Evolutionary conservation across 2,888 invertebrate genomes (phyloP).

Genomic region (Teleogryllus oceanicus): DNA sequence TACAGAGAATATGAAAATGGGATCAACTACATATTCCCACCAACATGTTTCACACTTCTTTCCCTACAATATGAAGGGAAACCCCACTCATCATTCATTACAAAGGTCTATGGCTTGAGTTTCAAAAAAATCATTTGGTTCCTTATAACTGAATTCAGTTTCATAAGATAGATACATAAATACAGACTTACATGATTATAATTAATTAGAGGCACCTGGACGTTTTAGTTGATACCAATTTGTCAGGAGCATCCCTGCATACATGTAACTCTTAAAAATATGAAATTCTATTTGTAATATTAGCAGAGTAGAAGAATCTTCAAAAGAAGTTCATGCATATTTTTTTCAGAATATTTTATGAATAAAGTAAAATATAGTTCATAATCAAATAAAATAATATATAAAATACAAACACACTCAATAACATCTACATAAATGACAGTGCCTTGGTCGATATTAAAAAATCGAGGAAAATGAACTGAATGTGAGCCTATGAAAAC

Average conservation of each 20-base stretch:
- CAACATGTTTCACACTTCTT: neutral
- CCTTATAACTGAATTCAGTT: neutral
- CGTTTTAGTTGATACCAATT: neutral
- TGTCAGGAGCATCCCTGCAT: neutral
- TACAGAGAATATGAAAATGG: neutral
- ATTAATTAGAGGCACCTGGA: conserved; percentile 10
- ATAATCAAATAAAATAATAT: neutral
- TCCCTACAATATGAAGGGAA: neutral
- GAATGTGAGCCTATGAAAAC: conserved; percentile 3
- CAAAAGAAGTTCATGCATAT: neutral
- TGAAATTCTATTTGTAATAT: neutral
- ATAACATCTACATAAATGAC: neutral
- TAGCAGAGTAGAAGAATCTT: neutral
- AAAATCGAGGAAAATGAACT: neutral
- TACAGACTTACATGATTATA: neutral
- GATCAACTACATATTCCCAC: neutral
- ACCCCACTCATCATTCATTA: too few species aligned
- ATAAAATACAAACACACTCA: conserved; percentile 10
- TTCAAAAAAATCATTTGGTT: neutral
- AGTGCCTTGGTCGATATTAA: neutral
- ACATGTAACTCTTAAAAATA: neutral
- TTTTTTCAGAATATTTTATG: neutral
- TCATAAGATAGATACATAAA: neutral
- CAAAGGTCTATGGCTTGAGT: too few species aligned
- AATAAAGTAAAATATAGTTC: neutral